Evolutionary conservation across 2,113 vertebrate genomes (phyloP).

Genomic region (Hemiprocne comata): DNA sequence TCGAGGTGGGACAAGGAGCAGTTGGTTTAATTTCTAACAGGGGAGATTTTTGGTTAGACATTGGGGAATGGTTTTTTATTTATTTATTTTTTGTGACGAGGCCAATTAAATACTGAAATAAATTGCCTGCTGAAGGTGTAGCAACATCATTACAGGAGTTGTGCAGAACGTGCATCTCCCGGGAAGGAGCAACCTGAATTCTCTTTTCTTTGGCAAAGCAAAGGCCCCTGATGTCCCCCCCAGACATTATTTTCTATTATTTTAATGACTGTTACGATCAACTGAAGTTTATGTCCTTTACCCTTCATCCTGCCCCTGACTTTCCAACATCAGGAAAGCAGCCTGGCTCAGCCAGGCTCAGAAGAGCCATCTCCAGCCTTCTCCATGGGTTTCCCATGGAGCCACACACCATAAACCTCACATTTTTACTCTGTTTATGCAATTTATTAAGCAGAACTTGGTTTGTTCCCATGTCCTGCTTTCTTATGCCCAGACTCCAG

Average conservation of each 20-base stretch:
- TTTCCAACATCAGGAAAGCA: not conserved
- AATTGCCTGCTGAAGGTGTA: not conserved
- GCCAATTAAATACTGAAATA: not conserved
- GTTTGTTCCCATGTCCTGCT: not conserved
- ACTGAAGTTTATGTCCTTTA: not conserved
- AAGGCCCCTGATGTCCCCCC: not conserved
- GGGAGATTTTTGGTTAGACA: not conserved
- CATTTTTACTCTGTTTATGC: not conserved
- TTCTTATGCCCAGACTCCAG: not conserved
- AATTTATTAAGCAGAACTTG: not conserved
- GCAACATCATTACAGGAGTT: accelerated
- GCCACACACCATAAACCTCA: not conserved
- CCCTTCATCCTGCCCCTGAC: not conserved
- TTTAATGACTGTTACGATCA: not conserved
- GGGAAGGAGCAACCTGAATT: not conserved
- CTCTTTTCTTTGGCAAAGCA: not conserved
- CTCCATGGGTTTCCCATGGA: not conserved
- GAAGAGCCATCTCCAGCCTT: not conserved
- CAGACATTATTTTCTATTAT: not conserved
- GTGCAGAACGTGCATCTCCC: not conserved
- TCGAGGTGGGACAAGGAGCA: not conserved
- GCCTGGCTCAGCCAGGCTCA: not conserved
- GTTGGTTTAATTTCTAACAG: not conserved
- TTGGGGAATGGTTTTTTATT: not conserved
- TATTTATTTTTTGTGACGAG: not conserved